phyloP scores from a whole-genome alignment of 2,797 vertebrate species.

The Sciurus vulgaris region DNA sequence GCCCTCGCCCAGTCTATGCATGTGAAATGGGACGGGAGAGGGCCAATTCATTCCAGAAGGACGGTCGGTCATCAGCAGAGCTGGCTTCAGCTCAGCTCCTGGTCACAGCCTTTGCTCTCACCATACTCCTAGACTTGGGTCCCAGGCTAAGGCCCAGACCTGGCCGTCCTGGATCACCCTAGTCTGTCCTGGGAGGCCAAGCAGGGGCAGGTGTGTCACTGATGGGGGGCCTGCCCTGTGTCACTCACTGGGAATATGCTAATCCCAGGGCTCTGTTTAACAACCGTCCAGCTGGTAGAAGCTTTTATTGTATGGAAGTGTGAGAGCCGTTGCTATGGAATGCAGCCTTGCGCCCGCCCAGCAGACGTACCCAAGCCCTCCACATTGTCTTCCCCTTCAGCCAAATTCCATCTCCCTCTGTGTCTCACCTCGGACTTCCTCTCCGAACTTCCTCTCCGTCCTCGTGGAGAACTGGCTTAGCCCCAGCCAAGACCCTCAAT shows the following conservation, averaged over 20 bases:
- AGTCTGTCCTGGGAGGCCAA: background rate
- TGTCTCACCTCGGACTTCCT: background rate
- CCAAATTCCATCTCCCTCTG: constrained; percentile 18
- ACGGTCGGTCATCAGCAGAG: background rate
- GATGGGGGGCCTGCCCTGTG: background rate
- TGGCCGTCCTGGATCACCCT: background rate
- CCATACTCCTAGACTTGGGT: fast-evolving
- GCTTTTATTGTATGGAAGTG: constrained; percentile 87
- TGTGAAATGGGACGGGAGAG: background rate
- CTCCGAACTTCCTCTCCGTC: constrained; percentile 18
- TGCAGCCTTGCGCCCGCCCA: constrained; percentile 85
- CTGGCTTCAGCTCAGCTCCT: background rate
- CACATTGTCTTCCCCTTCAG: background rate
- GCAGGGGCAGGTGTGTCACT: constrained; percentile 56
- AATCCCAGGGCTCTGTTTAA: constrained; percentile 86
- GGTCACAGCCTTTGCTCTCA: no score
- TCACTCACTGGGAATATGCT: constrained; percentile 71
- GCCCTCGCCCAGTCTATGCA: background rate
- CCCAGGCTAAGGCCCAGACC: background rate
- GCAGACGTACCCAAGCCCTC: constrained; percentile 77
- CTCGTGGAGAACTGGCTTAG: constrained; percentile 47
- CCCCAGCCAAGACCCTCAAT: constrained; percentile 61
- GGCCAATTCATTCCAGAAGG: fast-evolving
- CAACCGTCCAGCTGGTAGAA: constrained; percentile 88
- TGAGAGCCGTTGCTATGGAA: constrained; percentile 90